phyloP scores from a whole-genome alignment of 2,797 vertebrate genomes.

The Pygocentrus nattereri region DNA sequence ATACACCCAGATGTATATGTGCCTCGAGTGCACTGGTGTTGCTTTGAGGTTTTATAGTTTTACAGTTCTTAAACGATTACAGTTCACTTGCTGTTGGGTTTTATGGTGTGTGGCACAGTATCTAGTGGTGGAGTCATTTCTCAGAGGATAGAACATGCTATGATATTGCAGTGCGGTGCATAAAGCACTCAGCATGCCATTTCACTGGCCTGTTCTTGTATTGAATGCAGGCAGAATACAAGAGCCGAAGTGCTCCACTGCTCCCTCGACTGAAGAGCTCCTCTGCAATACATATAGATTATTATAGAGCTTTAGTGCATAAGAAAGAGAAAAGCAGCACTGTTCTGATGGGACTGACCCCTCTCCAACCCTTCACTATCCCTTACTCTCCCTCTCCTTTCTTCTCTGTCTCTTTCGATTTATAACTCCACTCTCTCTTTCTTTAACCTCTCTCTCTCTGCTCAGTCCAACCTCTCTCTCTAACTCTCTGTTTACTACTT shows the following conservation, averaged over 20 bases:
- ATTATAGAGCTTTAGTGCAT: neutral
- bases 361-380: constrained; percentile 8
- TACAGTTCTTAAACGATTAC: neutral
- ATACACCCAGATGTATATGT: neutral
- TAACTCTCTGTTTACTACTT: neutral
- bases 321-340: neutral
- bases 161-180: neutral
- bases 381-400: neutral
- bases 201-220: neutral
- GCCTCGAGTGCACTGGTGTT: neutral
- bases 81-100: neutral
- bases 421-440: too few species aligned
- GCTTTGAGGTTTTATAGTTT: neutral
- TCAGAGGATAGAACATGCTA: neutral
- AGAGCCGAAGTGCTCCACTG: neutral
- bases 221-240: neutral
- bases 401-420: too few species aligned
- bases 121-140: neutral
- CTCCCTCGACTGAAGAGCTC: neutral
- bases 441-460: neutral
- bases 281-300: neutral
- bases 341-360: constrained; percentile 15
- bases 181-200: neutral
- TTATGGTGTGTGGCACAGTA: constrained; percentile 4
- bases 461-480: too few species aligned